Percentiles rank a stretch among this genome's conserved stretches.
These are phyloP conservation scores for Sminthurides bifidus DNA, from an alignment of 1,140 invertebrate species.

Conservation along the genomic window DNA sequence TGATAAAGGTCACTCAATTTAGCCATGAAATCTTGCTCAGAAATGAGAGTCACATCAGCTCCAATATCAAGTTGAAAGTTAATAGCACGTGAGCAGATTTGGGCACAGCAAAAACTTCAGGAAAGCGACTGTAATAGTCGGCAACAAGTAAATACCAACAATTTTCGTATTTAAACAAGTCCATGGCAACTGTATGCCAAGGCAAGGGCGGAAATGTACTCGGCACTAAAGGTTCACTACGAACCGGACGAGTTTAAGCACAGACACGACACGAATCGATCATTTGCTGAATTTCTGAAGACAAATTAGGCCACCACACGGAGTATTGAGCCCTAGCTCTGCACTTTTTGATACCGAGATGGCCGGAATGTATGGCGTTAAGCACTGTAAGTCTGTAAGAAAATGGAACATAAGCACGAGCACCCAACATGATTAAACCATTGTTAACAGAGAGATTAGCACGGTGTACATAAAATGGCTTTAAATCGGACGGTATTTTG, in stretches of 20 bases:
- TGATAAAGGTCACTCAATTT: not conserved
- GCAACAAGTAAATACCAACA: not conserved
- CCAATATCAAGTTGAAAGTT: slow-evolving; percentile 20
- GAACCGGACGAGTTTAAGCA: not conserved
- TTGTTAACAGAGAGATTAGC: not conserved
- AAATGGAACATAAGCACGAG: not conserved
- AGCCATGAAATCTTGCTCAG: not conserved
- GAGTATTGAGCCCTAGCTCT: not conserved
- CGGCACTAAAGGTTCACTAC: slow-evolving; percentile 2
- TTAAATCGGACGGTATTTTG: not conserved
- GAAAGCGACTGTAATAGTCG: slow-evolving; percentile 1
- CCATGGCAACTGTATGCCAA: slow-evolving; percentile 5
- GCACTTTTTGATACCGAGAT: slow-evolving; percentile 5
- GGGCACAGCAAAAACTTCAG: not conserved
- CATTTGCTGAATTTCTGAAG: not conserved
- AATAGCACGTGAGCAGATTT: too few species aligned
- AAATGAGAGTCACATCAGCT: slow-evolving; percentile 17
- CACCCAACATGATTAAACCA: not conserved
- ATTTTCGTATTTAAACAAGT: not conserved
- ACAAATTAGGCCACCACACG: slow-evolving; percentile 3
- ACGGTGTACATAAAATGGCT: not conserved
- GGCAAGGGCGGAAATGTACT: not conserved
- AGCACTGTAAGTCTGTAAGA: not conserved
- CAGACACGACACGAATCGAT: not conserved
- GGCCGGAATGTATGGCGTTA: slow-evolving; percentile 6